These are phyloP conservation scores for Amblyjoppa fuscipennis DNA, from an alignment of 2,888 invertebrate species.

Conservation along the genomic window DNA sequence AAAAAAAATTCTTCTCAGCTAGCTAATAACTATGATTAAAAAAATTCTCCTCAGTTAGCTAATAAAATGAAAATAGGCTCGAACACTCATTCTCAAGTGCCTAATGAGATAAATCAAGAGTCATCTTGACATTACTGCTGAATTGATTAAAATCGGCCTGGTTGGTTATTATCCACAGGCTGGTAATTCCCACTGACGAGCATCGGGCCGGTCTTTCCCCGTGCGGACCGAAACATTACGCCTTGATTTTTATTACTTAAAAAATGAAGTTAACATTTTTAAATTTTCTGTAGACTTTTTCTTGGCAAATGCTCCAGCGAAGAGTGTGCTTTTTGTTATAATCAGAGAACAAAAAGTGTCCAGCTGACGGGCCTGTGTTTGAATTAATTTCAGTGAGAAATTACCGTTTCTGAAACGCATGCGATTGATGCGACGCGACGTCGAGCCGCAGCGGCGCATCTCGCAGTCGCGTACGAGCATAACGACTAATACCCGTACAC, in stretches of 20 bases:
- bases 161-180: no score
- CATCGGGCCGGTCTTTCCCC: no score
- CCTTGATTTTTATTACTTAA: background rate
- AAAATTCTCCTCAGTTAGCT: no score
- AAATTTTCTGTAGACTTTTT: background rate
- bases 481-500: slow-evolving; percentile 48
- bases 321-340: background rate
- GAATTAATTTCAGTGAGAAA: background rate
- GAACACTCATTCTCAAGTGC: no score
- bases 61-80: no score
- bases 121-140: no score
- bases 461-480: slow-evolving; percentile 19
- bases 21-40: no score
- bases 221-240: no score
- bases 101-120: no score
- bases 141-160: no score
- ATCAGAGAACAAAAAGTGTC: background rate
- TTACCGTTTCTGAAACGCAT: slow-evolving; percentile 55
- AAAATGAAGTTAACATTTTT: background rate
- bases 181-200: no score
- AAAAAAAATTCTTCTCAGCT: no score
- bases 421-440: slow-evolving; percentile 30
- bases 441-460: background rate
- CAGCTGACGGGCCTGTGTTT: background rate
- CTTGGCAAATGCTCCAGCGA: background rate